phyloP scores from a whole-genome alignment of 2,888 invertebrate genomes.

The Mimumesa dahlbomi region DNA sequence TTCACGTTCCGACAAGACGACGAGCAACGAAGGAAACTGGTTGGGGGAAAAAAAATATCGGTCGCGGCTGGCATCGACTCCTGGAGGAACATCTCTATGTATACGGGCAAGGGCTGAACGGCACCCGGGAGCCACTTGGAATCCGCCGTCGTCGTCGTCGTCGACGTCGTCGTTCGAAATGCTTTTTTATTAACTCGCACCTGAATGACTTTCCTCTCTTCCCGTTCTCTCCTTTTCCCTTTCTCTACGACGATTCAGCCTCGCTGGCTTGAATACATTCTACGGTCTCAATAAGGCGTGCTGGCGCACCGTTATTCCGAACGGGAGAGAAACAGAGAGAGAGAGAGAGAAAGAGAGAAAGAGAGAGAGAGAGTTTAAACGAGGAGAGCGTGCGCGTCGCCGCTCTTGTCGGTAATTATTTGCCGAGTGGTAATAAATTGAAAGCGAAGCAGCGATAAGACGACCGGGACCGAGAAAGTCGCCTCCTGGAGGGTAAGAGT shows the following conservation, averaged over 20 bases:
- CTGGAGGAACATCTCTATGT: slow-evolving; percentile 36
- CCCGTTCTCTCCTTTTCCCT: slow-evolving; percentile 39
- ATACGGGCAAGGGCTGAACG: slow-evolving; percentile 25
- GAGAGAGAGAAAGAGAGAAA: too few relatives aligned
- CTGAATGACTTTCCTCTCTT: slow-evolving; percentile 68
- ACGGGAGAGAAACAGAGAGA: slow-evolving; percentile 28
- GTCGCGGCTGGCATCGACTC: slow-evolving; percentile 40
- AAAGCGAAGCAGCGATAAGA: slow-evolving; percentile 62
- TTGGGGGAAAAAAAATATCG: slow-evolving; percentile 40
- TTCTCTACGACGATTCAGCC: slow-evolving; percentile 60
- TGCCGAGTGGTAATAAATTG: slow-evolving; percentile 74
- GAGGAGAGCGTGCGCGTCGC: too few relatives aligned
- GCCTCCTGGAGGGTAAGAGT: background rate
- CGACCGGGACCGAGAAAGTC: slow-evolving; percentile 14
- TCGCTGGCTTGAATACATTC: slow-evolving; percentile 66
- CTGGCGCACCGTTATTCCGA: slow-evolving; percentile 60
- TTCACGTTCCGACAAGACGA: slow-evolving; percentile 34
- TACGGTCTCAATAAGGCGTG: slow-evolving; percentile 61
- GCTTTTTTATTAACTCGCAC: slow-evolving; percentile 70
- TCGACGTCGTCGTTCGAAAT: slow-evolving; percentile 31
- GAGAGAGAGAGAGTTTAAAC: too few relatives aligned
- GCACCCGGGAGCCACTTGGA: slow-evolving; percentile 46
- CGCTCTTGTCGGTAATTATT: slow-evolving; percentile 72
- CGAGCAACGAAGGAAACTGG: background rate
- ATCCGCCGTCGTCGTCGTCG: slow-evolving; percentile 40